Percentiles rank a stretch among this genome's conserved stretches.
phyloP scores from a whole-genome alignment of 2,113 vertebrate genomes.

The Cercopithecus mona region DNA sequence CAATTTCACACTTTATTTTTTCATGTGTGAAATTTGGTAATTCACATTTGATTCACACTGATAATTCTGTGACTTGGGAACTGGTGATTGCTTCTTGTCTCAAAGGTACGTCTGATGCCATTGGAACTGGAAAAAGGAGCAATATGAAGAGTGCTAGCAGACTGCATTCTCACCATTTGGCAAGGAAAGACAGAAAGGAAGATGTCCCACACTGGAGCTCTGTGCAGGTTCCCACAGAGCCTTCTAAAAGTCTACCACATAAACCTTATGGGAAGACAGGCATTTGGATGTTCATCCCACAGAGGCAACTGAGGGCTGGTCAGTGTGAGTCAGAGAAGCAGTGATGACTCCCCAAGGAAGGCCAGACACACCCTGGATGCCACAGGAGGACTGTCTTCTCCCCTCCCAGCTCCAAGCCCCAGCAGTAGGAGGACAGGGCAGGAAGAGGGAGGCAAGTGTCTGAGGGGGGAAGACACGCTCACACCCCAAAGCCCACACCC shows the following conservation, averaged over 20 bases:
- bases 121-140: background rate
- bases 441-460: background rate
- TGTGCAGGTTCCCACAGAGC: background rate
- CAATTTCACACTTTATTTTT: background rate
- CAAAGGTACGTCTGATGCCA: background rate
- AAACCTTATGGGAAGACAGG: background rate
- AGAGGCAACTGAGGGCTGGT: background rate
- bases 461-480: background rate
- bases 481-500: accelerated
- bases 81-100: background rate
- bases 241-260: background rate
- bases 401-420: background rate
- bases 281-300: background rate
- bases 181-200: background rate
- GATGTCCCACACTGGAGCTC: background rate
- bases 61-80: background rate
- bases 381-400: background rate
- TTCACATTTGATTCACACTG: no score
- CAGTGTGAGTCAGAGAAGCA: background rate
- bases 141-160: background rate
- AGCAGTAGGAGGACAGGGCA: background rate
- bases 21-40: background rate
- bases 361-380: background rate
- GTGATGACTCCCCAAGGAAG: accelerated
- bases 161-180: background rate